phyloP scores from a whole-genome alignment of 2,888 invertebrate species.

The Tenthredo livida region DNA sequence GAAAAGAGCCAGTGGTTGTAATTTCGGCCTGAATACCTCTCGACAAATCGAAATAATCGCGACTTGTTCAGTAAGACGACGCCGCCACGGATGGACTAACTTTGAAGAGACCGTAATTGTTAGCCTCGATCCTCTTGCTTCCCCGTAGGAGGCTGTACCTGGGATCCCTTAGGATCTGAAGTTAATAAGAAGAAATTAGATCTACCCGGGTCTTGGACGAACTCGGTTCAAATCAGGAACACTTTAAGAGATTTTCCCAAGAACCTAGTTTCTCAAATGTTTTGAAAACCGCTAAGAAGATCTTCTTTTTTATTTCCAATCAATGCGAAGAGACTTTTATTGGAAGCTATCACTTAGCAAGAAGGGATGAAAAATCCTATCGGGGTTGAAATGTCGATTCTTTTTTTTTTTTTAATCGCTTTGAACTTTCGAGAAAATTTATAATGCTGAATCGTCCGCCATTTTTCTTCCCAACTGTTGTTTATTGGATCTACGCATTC shows the following conservation, averaged over 20 bases:
- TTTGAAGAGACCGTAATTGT: constrained; percentile 36
- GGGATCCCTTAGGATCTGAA: background rate
- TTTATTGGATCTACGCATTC: constrained; percentile 10
- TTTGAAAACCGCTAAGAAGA: background rate
- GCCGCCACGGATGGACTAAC: constrained; percentile 2
- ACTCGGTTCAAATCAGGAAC: background rate
- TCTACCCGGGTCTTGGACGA: background rate
- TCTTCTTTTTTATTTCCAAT: background rate
- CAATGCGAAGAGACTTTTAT: background rate
- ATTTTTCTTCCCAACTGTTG: background rate
- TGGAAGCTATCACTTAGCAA: background rate
- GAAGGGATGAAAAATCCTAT: background rate
- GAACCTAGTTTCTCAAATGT: background rate
- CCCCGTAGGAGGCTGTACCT: background rate
- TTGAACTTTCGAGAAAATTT: background rate
- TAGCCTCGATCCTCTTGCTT: background rate
- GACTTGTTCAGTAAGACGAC: constrained; percentile 10
- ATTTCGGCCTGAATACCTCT: constrained; percentile 18
- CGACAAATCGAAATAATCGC: constrained; percentile 30
- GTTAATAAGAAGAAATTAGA: constrained; percentile 34
- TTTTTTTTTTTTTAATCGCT: background rate
- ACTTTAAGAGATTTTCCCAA: background rate
- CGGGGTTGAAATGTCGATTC: background rate
- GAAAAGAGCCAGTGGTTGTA: constrained; percentile 16
- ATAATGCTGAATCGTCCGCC: background rate